phyloP scores from a whole-genome alignment of 1,140 invertebrate genomes.

The Drosophila varians region DNA sequence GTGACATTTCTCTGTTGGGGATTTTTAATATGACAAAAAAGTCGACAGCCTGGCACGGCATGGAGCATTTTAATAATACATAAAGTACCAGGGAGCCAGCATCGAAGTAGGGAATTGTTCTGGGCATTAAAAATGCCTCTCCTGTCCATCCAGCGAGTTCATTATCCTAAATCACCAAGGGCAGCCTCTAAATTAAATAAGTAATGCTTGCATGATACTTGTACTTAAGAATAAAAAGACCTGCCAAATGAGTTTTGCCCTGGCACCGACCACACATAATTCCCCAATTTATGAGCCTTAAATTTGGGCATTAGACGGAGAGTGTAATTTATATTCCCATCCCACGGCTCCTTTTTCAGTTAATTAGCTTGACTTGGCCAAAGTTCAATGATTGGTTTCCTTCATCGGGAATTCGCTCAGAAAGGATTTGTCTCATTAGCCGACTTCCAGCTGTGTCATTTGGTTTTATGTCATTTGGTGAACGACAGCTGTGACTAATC shows the following conservation, averaged over 20 bases:
- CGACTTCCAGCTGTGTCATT: constrained; percentile 16
- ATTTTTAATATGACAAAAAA: constrained; percentile 55
- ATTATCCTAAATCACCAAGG: constrained; percentile 38
- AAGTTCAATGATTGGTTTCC: constrained; percentile 27
- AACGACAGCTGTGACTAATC: constrained; percentile 21
- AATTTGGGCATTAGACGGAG: constrained; percentile 14
- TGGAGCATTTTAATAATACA: constrained; percentile 55
- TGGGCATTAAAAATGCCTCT: not conserved
- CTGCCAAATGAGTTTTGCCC: not conserved
- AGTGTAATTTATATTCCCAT: not conserved
- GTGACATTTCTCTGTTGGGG: constrained; percentile 37
- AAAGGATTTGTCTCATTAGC: constrained; percentile 38
- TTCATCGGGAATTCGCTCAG: constrained; percentile 10
- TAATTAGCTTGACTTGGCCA: constrained; percentile 27
- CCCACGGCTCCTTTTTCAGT: not conserved
- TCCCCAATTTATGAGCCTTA: constrained; percentile 36
- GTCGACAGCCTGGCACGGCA: constrained; percentile 18
- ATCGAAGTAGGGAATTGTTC: not conserved
- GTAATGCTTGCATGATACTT: constrained; percentile 41
- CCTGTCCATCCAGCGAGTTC: constrained; percentile 22
- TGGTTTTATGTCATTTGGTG: not conserved
- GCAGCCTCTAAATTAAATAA: constrained; percentile 23
- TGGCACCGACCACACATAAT: constrained; percentile 10
- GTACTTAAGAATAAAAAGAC: constrained; percentile 11
- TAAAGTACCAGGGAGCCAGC: constrained; percentile 16